Conservation (phyloP, 2,888 invertebrate species). For the Tridacna crocea region DNA sequence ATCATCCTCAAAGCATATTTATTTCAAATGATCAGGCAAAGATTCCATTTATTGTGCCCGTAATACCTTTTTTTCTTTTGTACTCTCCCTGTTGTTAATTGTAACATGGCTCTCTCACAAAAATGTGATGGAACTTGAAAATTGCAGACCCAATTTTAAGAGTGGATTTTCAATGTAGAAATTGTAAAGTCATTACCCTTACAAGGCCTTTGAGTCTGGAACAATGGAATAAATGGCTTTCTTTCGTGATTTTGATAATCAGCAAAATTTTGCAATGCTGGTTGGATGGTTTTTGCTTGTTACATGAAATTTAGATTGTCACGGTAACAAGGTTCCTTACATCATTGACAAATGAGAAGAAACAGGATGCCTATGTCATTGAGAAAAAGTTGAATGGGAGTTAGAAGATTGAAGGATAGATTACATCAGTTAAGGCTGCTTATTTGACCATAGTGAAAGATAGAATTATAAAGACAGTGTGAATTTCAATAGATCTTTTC, state of each 20-base stretch:
- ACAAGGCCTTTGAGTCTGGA: constrained; percentile 6
- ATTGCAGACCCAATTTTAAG: neutral
- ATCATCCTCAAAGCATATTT: constrained; percentile 7
- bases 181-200: constrained; percentile 10
- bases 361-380: constrained; percentile 48
- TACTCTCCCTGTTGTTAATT: neutral
- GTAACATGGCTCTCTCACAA: neutral
- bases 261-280: constrained; percentile 23
- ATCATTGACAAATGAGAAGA: constrained; percentile 58
- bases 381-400: constrained; percentile 29
- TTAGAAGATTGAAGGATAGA: constrained; percentile 16
- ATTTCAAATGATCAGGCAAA: constrained; percentile 29
- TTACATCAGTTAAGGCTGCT: constrained; percentile 15
- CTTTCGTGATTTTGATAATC: constrained; percentile 40
- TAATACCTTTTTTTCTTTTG: constrained; percentile 5
- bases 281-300: constrained; percentile 25
- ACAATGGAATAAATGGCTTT: constrained; percentile 31
- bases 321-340: constrained; percentile 50
- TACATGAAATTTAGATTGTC: constrained; percentile 45
- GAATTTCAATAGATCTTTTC: constrained; percentile 25
- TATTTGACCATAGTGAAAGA: constrained; percentile 23
- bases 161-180: constrained; percentile 1
- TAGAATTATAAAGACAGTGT: constrained; percentile 29
- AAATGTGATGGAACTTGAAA: constrained; percentile 10
- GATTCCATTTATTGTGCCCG: constrained; percentile 1